Evolutionary conservation across 2,888 invertebrate genomes (phyloP).

Genomic region (Protonemura montana): DNA sequence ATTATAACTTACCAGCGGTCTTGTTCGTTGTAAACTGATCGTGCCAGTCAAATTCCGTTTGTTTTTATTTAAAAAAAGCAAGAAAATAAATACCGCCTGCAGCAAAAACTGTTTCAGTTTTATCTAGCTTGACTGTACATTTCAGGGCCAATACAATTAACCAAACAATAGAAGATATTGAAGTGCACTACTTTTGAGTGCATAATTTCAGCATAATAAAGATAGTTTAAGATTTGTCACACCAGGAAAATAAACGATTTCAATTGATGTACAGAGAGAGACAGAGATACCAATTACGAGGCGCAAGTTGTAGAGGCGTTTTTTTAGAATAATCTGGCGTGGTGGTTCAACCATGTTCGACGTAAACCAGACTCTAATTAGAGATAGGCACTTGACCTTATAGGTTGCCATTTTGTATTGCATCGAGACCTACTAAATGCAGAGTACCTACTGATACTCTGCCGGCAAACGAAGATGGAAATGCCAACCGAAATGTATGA

Average conservation of each 20-base stretch:
- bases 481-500: not conserved
- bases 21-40: not conserved
- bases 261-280: not conserved
- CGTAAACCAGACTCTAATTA: not conserved
- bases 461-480: not conserved
- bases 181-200: not conserved
- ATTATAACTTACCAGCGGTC: not conserved
- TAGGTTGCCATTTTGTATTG: not conserved
- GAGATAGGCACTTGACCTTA: not conserved
- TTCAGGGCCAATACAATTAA: not conserved
- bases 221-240: not conserved
- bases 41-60: not conserved
- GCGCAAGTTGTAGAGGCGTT: not conserved
- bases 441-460: not conserved
- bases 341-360: not conserved
- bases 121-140: not conserved
- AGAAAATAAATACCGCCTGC: not conserved
- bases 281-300: not conserved
- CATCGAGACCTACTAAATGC: not conserved
- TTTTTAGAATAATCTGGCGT: not conserved
- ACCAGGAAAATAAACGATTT: not conserved
- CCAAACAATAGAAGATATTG: not conserved
- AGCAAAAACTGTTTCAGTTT: not conserved
- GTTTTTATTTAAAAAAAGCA: not conserved
- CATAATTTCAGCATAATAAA: not conserved